Conservation (phyloP, 2,888 invertebrate species). For the Morpho helenor region DNA sequence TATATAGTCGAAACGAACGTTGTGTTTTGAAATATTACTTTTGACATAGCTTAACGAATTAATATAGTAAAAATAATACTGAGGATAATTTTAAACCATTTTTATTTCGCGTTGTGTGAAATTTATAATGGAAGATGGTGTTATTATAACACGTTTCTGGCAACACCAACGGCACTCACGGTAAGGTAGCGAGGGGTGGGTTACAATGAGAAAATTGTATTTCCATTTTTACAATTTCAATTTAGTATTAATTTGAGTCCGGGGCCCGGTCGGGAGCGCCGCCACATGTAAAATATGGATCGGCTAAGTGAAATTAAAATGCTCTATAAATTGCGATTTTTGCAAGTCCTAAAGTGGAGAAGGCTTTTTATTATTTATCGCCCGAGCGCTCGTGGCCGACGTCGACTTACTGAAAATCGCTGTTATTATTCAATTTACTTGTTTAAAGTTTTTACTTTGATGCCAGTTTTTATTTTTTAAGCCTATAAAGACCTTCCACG, state of each 20-base stretch:
- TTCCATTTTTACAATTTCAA: slow-evolving; percentile 80
- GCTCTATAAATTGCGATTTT: slow-evolving; percentile 80
- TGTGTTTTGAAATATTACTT: not conserved
- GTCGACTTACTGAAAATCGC: slow-evolving; percentile 69
- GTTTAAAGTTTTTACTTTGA: slow-evolving; percentile 62
- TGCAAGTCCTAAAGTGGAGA: slow-evolving; percentile 79
- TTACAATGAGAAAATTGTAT: slow-evolving; percentile 76
- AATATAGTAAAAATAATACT: slow-evolving; percentile 8
- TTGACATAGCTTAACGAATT: not conserved
- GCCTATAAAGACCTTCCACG: slow-evolving; percentile 24
- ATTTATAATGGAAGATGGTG: slow-evolving; percentile 55
- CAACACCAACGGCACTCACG: slow-evolving; percentile 44
- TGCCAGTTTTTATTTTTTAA: slow-evolving; percentile 29
- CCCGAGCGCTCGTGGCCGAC: slow-evolving; percentile 61
- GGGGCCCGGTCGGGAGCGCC: slow-evolving; percentile 68
- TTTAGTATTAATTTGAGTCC: slow-evolving; percentile 78
- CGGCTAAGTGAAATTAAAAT: slow-evolving; percentile 80
- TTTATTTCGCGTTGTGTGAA: slow-evolving; percentile 22
- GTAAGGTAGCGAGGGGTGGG: slow-evolving; percentile 49
- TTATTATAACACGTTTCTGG: slow-evolving; percentile 65
- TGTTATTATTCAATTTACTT: slow-evolving; percentile 75
- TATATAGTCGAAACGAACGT: too few relatives aligned
- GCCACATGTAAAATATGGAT: slow-evolving; percentile 80
- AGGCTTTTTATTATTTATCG: slow-evolving; percentile 79
- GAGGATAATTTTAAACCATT: slow-evolving; percentile 16